A percentile compares a stretch with the other conserved stretches of the same genome.
These are phyloP conservation scores for Tetranychus truncatus DNA, from an alignment of 2,888 invertebrate species.

Conservation along the genomic window DNA sequence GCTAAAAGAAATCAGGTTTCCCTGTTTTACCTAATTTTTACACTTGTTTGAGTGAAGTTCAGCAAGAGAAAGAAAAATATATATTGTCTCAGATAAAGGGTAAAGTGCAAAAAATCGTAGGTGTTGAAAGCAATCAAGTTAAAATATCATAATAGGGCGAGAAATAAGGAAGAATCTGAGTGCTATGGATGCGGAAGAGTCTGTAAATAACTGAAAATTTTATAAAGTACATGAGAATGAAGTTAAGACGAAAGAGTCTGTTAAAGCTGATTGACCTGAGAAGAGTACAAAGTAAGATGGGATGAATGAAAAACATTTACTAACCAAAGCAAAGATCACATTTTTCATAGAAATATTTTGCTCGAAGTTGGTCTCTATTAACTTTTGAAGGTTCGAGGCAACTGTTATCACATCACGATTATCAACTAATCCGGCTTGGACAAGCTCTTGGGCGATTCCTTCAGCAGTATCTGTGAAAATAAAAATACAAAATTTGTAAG, in stretches of 20 bases:
- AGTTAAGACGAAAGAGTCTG: too few relatives aligned
- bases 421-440: constrained; percentile 84
- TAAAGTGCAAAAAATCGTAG: neutral
- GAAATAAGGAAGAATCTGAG: neutral
- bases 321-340: constrained; percentile 70
- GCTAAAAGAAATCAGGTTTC: too few relatives aligned
- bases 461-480: constrained; percentile 43
- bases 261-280: neutral
- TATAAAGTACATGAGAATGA: too few relatives aligned
- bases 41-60: too few relatives aligned
- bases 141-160: neutral
- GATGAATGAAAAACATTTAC: constrained; percentile 28
- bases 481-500: constrained; percentile 5
- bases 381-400: constrained; percentile 71
- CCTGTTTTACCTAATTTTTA: too few relatives aligned
- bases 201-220: neutral
- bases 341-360: constrained; percentile 38
- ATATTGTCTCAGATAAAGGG: too few relatives aligned
- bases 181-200: neutral
- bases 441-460: constrained; percentile 79
- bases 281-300: neutral
- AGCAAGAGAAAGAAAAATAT: too few relatives aligned
- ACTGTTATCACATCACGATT: constrained; percentile 76
- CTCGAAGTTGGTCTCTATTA: constrained; percentile 44
- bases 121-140: neutral